Percentiles rank a stretch among this genome's conserved stretches.
Conservation (phyloP, 2,797 vertebrate species). For the Tadarida brasiliensis region DNA sequence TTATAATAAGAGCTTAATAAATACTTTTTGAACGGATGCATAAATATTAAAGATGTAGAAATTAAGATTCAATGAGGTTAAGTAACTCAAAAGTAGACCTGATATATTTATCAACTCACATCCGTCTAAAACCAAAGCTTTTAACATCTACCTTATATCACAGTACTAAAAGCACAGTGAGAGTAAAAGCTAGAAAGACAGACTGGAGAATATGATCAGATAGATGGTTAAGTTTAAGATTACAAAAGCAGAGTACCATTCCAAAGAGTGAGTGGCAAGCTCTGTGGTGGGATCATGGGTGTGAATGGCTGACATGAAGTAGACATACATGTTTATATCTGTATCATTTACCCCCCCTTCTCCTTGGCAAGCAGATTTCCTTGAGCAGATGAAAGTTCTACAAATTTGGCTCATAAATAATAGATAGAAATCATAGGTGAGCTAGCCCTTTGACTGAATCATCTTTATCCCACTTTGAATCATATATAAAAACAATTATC, state of each 20-base stretch:
- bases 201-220: not conserved
- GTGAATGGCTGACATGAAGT: not conserved
- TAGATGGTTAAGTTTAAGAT: conserved; percentile 16
- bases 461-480: conserved; percentile 46
- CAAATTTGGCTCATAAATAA: conserved; percentile 14
- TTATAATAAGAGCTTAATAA: not conserved
- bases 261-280: not conserved
- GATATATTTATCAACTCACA: not conserved
- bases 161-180: not conserved
- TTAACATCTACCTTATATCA: conserved; percentile 11
- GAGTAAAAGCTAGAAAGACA: not conserved
- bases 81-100: conserved; percentile 10
- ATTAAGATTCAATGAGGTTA: conserved; percentile 42
- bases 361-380: conserved; percentile 25
- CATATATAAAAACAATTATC: conserved; percentile 45
- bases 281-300: not conserved
- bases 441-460: not conserved
- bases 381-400: conserved; percentile 41
- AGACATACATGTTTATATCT: not conserved
- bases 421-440: conserved; percentile 32
- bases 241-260: conserved; percentile 42
- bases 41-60: conserved; percentile 40
- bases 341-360: not conserved
- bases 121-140: conserved; percentile 56
- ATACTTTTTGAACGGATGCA: not conserved